Evolutionary conservation across 2,797 vertebrate genomes (phyloP), one percentile per base, ranked within the genome.

Genomic region (Hyperoplus immaculatus): DNA sequence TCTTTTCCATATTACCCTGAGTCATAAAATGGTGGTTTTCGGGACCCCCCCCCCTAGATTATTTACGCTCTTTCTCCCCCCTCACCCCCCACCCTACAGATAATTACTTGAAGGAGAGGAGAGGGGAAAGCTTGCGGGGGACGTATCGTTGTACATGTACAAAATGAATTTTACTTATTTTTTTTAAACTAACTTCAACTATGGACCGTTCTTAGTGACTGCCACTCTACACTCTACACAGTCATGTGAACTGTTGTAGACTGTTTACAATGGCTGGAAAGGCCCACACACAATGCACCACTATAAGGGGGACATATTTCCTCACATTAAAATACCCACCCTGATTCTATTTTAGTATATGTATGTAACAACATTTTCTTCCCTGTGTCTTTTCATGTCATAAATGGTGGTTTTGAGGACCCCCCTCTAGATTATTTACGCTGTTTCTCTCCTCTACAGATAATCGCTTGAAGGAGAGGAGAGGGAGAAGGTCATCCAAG

Each of bases 401-500:
- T 29, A 29, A 29, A 29, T 29, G 29, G 29, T 29, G 29, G 29
- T 29, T 29, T 29, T 29, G 3, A 29, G 81, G 87, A 77, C 88
- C 88, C 81, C 84, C 75, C 29, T 29, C 78, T 38, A 57, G 85
- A 88, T 84, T 91, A 91, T 88, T 92, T 84, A 90, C 21, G 21
- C 1, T 46, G n/a, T 57, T n/a, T 65, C 58, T 82, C 77, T 83
- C 56, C 72, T 85, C 82, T 82, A 75, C 88, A 91, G 91, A 87
- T 94, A 93, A 94, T 94, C 92, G 88, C 88, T 84, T 9, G 89
- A 84, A 90, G 87, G 78, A 84, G 87, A 74, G 75, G 63, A 73
- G 80, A 77, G 13, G 29, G 13, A 83, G 89, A 93, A 94, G 94
- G 93, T 94, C 93, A 93, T 86, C 92, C 92, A 90, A 93, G 90